phyloP scores from a whole-genome alignment of 1,140 invertebrate genomes.

The Trichogramma pretiosum region DNA sequence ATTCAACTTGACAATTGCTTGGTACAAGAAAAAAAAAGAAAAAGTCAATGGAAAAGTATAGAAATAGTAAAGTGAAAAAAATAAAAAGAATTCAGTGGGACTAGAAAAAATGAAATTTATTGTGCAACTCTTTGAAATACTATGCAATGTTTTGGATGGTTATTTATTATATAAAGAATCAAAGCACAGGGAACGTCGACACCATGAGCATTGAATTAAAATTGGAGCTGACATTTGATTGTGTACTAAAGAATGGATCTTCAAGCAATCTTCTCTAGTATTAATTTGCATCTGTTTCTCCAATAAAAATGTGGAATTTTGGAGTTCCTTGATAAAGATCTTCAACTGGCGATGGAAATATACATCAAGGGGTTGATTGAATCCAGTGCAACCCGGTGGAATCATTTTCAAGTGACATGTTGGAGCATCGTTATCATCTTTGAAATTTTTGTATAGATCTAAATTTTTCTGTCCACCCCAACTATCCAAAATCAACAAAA shows the following conservation, averaged over 20 bases:
- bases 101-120: too few relatives aligned
- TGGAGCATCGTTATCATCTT: background rate
- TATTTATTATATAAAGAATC: too few relatives aligned
- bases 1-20: too few relatives aligned
- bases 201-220: too few relatives aligned
- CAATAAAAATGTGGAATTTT: background rate
- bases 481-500: background rate
- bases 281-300: background rate
- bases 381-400: background rate
- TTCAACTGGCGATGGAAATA: constrained; percentile 1
- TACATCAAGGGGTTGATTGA: constrained; percentile 1
- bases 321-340: background rate
- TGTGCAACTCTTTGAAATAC: too few relatives aligned
- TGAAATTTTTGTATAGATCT: background rate
- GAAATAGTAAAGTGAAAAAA: too few relatives aligned
- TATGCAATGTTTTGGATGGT: too few relatives aligned
- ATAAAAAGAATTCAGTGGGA: too few relatives aligned
- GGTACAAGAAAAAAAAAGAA: too few relatives aligned
- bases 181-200: too few relatives aligned
- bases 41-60: too few relatives aligned
- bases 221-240: background rate
- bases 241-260: background rate
- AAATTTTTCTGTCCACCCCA: constrained; percentile 1
- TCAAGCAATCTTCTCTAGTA: background rate
- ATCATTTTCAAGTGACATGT: background rate